Base-by-base conservation (phyloP, 2,888 invertebrate species). In the Ichneumon xanthorius region DNA sequence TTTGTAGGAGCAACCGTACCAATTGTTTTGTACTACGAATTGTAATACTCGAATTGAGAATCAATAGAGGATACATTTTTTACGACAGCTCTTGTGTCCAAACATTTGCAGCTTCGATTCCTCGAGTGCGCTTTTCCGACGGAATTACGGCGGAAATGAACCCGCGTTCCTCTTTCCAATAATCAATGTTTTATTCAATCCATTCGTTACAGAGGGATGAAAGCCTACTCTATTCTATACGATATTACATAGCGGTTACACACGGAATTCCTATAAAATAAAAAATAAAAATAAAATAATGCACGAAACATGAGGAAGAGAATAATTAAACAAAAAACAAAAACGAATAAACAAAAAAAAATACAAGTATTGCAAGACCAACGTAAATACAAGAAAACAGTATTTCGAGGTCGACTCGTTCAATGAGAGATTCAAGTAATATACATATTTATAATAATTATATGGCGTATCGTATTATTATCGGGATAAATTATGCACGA, bases 101-200 rank as follows among this genome's bases (percentile, higher is more conserved):
- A 30, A 48, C 14, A 53, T 61, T 53, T 16, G 4, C 14, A 53
- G 22, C 37, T 26, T 37, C 48, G 5, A 14, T 30, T 30, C 26
- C 7, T 14, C 4, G 45, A 16, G 45, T 4, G 4, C 45, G 4
- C 45, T 2, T 16, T 45, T 4, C 16, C 5, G 30, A 30, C n/a
- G 53, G 4, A n/a, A n/a, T 19, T 26, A 0, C 58, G 4, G 16
- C 26, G 0, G 26, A 58, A 5, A 22, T 30, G 7, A 16, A 30
- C 5, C 58, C 71, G 58, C 45, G 2, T 22, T 61, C 45, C 19
- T 71, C 30, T 50, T 80, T 85, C 75, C 87, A 86, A 83, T 84
- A 88, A 86, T 82, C 80, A 83, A 82, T 86, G 70, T 88, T 88
- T 88, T 86, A 88, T 88, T 87, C 58, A 84, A 83, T 76, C 75